Percentiles rank a stretch among this genome's conserved stretches.
These are phyloP conservation scores for Ptycholaimellus sp. DNA, from an alignment of 2,888 invertebrate genomes.

Conservation along the genomic window DNA sequence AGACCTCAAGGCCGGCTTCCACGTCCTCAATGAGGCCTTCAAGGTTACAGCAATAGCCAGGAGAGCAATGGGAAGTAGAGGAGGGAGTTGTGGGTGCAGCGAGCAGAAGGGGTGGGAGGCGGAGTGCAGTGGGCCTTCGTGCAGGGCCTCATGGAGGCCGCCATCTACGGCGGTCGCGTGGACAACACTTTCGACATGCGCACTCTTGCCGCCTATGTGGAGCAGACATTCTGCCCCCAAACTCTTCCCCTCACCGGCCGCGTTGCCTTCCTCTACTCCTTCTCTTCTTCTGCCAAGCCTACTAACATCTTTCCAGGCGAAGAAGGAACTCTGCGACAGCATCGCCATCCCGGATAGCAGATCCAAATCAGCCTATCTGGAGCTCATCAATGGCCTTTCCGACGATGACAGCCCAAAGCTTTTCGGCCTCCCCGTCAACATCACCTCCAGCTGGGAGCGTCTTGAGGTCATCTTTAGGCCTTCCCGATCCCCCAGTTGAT, in stretches of 20 bases:
- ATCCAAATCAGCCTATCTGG: slow-evolving; percentile 45
- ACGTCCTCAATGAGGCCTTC: slow-evolving; percentile 41
- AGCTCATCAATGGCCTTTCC: slow-evolving; percentile 42
- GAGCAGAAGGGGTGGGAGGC: too few species aligned
- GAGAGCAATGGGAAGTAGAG: too few species aligned
- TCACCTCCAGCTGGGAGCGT: slow-evolving; percentile 56
- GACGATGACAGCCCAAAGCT: slow-evolving; percentile 48
- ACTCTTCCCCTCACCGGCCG: too few species aligned
- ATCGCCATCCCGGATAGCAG: too few species aligned
- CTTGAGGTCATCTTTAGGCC: too few species aligned
- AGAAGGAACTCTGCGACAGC: too few species aligned
- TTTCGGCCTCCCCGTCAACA: slow-evolving; percentile 63
- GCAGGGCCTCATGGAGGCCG: slow-evolving; percentile 48
- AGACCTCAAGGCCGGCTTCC: slow-evolving; percentile 50
- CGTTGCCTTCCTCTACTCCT: too few species aligned
- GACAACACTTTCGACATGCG: slow-evolving; percentile 50
- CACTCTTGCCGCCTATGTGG: slow-evolving; percentile 43
- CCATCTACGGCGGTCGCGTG: slow-evolving; percentile 61
- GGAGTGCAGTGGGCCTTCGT: slow-evolving; percentile 44
- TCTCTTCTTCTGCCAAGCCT: too few species aligned
- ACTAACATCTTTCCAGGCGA: too few species aligned
- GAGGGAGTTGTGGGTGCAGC: too few species aligned
- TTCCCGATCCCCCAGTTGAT: too few species aligned
- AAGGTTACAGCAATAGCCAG: too few species aligned
- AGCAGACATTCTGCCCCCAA: slow-evolving; percentile 27